Evolutionary conservation across 37 sponge, comb jelly and placozoan genomes (phyloP), one percentile per base, ranked within the genome.

Genomic region (Agelas oroides): DNA sequence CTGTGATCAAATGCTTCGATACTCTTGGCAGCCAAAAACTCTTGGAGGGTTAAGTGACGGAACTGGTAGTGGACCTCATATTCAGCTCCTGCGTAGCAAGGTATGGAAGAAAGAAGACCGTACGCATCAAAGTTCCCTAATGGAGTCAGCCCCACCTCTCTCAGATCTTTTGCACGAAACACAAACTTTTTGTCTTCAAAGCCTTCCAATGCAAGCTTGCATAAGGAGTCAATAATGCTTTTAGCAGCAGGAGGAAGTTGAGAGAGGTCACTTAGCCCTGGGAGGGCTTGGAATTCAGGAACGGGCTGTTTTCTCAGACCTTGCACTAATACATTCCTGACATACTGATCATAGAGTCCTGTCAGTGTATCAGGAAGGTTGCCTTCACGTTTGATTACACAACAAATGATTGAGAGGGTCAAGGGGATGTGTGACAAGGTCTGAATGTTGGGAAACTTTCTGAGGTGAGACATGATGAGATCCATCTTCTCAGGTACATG

Each of bases 381-480:
- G 34, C 21, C 35, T 3, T 8, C 28, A 21, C 15, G 23, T 20
- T 5, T 34, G 15, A 32, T 6, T 69, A 69, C 70, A 31, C 12
- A 69, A 34, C 70, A 69, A 31, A 69, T 69, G 37, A 69, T 69
- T 20, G 33, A 36, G 34, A 69, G 70, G 21, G 70, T 69, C 21
- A 69, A 32, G 28, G 70, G 70, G 37, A 69, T 69, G 34, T 69
- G 70, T 21, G 70, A 24, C 31, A 69, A 13, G 15, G 70, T 31
- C 28, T 32, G 23, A 13, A 69, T 27, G 35, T 69, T 31, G 37
- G 70, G 70, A 15, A 36, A 36, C 34, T 32, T 20, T 32, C 15
- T 69, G 37, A 69, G 37, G 70, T 36, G 37, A 32, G 23, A 24
- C 5, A 27, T 21, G 15, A 69, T 32, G 46, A 46, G 46, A 46